Evolutionary conservation across 1,140 invertebrate genomes (phyloP), one percentile per base, ranked within the genome.

Genomic region (Anoplolepis gracilipes): DNA sequence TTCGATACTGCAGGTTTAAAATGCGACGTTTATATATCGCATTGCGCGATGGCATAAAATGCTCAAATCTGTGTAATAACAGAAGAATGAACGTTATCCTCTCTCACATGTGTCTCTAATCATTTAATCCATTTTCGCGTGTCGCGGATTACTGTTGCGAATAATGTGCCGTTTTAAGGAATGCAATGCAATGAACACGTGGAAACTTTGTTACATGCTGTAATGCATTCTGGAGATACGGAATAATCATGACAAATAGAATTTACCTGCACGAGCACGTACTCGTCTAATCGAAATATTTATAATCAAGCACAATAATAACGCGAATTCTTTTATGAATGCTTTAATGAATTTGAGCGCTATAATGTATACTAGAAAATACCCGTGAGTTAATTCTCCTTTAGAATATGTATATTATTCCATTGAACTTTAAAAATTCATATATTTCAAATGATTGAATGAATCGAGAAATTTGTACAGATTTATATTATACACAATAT

Each of bases 191-290:
- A 33, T 11, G 30, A 5, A 28, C 30, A 53, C 13, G 25, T 67
- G 42, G 22, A 28, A 55, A 49, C 13, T 49, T 49, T 49, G 46
- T 19, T 49, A n/a, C 19, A 42, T 19, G 25, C 33, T 25, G 30
- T 53, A 65, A 76, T 28, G 30, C 42, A 84, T 77, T 39, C 22
- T 30, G 22, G 4, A n/a, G 13, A 13, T n/a, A 28, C 36, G 28
- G 42, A 73, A 25, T 33, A 25, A 33, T 19, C 33, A 10, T 69
- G 46, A 62, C 46, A 79, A 79, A 65, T 33, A 67, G 28, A 81
- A 85, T 85, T 79, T 79, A 67, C 33, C 79, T 59, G 13, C 61
- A 61, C 36, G 76, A 59, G 49, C 84, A 81, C 84, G 76, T 70
- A 85, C 19, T 8, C 28, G 16, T 53, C 19, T 57, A 65, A 79